Evolutionary conservation across 2,113 vertebrate genomes (phyloP).

Genomic region (Propithecus coquereli): DNA sequence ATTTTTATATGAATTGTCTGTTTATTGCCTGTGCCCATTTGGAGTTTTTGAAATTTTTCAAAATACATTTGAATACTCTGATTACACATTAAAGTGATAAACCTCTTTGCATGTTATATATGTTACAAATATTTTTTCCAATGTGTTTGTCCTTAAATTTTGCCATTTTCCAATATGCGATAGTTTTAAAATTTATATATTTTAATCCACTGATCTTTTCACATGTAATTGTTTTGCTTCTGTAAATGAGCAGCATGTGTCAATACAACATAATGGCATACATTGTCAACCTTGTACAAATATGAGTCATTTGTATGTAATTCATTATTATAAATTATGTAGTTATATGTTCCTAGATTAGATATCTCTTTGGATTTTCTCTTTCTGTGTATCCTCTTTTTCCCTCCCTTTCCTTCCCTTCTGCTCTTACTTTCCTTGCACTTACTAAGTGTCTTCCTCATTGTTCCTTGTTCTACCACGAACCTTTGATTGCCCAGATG

Average conservation of each 20-base stretch:
- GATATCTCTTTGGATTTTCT: neutral
- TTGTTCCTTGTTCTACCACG: neutral
- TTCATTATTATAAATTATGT: neutral
- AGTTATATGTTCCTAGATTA: neutral
- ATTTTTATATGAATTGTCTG: neutral
- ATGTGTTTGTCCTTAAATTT: constrained; percentile 7
- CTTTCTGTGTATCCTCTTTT: neutral
- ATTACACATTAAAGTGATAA: neutral
- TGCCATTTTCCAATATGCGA: neutral
- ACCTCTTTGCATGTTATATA: neutral
- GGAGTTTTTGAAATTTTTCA: neutral
- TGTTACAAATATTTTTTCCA: neutral
- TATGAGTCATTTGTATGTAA: neutral
- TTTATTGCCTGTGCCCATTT: neutral
- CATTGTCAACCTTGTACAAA: neutral
- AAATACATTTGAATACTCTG: neutral
- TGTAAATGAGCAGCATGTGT: constrained; percentile 6
- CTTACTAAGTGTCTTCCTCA: constrained; percentile 14
- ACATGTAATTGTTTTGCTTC: neutral
- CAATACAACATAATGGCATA: neutral
- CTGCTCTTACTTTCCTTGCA: neutral
- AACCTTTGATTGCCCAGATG: neutral
- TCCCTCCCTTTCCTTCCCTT: neutral
- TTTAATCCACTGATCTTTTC: neutral
- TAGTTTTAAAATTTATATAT: neutral